Evolutionary conservation across 2,113 vertebrate genomes (phyloP).

Genomic region (Mustela nigripes): DNA sequence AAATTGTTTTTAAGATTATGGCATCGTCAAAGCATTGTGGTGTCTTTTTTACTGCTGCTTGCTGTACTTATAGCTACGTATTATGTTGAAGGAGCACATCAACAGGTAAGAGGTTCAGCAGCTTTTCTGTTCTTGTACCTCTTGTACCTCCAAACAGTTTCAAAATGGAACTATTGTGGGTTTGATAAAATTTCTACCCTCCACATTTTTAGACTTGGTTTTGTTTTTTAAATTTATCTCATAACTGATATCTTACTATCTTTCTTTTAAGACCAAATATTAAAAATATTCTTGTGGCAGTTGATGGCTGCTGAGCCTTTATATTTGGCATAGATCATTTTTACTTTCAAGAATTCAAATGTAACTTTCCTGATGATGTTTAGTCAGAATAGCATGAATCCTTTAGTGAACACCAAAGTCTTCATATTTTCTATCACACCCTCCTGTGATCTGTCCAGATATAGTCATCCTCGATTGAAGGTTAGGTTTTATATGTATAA

Average conservation of each 20-base stretch:
- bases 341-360: slow-evolving; percentile 22
- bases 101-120: slow-evolving; percentile 90
- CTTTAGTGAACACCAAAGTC: background rate
- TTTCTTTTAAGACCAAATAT: slow-evolving; percentile 22
- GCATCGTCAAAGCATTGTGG: slow-evolving; percentile 92
- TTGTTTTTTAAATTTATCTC: slow-evolving; percentile 11
- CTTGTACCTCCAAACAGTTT: background rate
- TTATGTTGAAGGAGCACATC: slow-evolving; percentile 96
- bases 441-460: background rate
- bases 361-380: background rate
- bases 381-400: background rate
- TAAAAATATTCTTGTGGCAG: slow-evolving; percentile 27
- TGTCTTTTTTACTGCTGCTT: slow-evolving; percentile 90
- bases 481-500: slow-evolving; percentile 13
- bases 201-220: background rate
- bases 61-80: slow-evolving; percentile 92
- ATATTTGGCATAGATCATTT: slow-evolving; percentile 10
- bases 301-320: slow-evolving; percentile 18
- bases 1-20: slow-evolving; percentile 92
- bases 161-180: background rate
- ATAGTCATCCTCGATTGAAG: slow-evolving; percentile 23
- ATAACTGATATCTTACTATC: slow-evolving; percentile 21
- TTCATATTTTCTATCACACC: background rate
- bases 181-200: slow-evolving; percentile 42
- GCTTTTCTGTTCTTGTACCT: slow-evolving; percentile 2